These are phyloP conservation scores for Drosophila nannoptera DNA, from an alignment of 1,140 invertebrate genomes.

Conservation along the genomic window DNA sequence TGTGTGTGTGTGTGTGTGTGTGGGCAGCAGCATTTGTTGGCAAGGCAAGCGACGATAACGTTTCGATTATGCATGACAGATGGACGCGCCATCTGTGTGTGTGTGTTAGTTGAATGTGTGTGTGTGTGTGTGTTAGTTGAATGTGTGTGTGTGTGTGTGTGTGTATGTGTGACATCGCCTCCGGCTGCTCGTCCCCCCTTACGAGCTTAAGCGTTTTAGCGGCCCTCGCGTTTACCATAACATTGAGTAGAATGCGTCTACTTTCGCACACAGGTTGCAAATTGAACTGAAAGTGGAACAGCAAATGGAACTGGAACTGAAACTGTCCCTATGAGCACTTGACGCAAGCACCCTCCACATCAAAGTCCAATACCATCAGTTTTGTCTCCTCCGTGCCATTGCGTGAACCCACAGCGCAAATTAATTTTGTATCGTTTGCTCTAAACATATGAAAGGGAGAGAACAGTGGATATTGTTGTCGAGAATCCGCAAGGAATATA, in stretches of 20 bases:
- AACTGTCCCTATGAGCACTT: slow-evolving; percentile 80
- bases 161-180: slow-evolving; percentile 24
- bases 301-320: slow-evolving; percentile 24
- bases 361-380: slow-evolving; percentile 97
- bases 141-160: slow-evolving; percentile 15
- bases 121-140: slow-evolving; percentile 29
- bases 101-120: slow-evolving; percentile 27
- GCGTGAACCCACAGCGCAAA: slow-evolving; percentile 98
- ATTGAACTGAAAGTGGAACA: slow-evolving; percentile 26
- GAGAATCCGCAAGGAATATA: too few relatives aligned
- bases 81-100: slow-evolving; percentile 33
- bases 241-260: slow-evolving; percentile 27
- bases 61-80: slow-evolving; percentile 42
- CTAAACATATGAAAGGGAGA: slow-evolving; percentile 40
- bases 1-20: slow-evolving; percentile 30
- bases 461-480: too few relatives aligned
- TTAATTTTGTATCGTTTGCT: slow-evolving; percentile 96
- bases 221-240: slow-evolving; percentile 28
- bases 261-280: slow-evolving; percentile 14
- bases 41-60: slow-evolving; percentile 69
- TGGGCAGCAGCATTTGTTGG: slow-evolving; percentile 66
- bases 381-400: slow-evolving; percentile 99
- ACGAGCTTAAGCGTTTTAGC: slow-evolving; percentile 10
- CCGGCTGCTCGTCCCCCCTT: slow-evolving; percentile 9
- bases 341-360: slow-evolving; percentile 86